Base-by-base conservation (phyloP, 2,888 invertebrate genomes). In the Panopea generosa region DNA sequence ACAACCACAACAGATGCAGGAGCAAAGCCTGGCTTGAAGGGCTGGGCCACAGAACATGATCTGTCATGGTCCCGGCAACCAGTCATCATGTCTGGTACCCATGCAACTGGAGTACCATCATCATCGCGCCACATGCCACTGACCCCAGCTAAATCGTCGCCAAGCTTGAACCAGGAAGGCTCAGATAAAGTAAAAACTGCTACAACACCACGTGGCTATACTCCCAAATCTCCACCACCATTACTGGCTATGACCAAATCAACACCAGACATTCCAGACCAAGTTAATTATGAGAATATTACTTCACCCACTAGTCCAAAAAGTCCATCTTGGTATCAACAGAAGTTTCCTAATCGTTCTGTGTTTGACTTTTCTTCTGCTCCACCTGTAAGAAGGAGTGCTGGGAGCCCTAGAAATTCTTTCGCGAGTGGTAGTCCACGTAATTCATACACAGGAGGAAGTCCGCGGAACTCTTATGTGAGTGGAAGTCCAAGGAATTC, bases 141-240 rank as follows among this genome's bases (percentile, higher is more conserved):
- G 67, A 71, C 85, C 33, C 72, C 87, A 1, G 82, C 87, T 14
- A 87, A 85, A 72, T 88, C 88, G 7, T 82, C 89, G 6, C 87
- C 89, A 22, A 84, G 81, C 68, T 68, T 89, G 18, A 79, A 77
- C 49, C 76, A 84, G 50, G 70, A 82, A 0, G 83, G 84, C 4
- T 33, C 11, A 11, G 33, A 33, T 27, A 27, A 38, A 18, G 62
- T 65, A 43, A 61, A 27, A 38, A 52, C 57, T 4, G 45, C 33
- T 9, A 53, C 53, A 2, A 65, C 76, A 18, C 65, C 68, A n/a
- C 29, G 76, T 20, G 63, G 78, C 24, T 78, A 73, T 65, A 67
- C 24, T 57, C 63, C 79, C 43, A 63, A 66, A 20, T 52, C 68
- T 18, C 77, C 78, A 27, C 49, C 72, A 40, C 55, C 62, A n/a